Conservation (phyloP, 2,797 vertebrate genomes). For the Trematomus bernacchii region DNA sequence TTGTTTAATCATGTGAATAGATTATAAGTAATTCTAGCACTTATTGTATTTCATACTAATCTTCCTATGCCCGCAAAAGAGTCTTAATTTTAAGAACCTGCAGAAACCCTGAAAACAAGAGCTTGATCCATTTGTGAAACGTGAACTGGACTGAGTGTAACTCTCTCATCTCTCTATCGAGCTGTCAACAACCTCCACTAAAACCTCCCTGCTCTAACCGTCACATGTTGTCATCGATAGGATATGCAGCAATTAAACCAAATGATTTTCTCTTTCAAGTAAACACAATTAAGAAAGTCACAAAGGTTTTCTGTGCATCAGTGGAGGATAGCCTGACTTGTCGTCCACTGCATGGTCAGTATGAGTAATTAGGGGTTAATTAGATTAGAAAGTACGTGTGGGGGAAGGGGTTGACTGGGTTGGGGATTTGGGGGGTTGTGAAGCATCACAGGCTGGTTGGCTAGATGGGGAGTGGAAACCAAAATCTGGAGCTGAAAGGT, state of each 20-base stretch:
- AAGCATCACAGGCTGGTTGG: conserved; percentile 53
- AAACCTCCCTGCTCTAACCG: conserved; percentile 1
- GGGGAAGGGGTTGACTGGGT: conserved; percentile 75
- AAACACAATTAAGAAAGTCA: conserved; percentile 35
- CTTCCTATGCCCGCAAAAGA: too few species aligned
- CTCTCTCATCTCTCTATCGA: not conserved
- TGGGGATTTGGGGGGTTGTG: conserved; percentile 80
- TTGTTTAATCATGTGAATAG: too few species aligned
- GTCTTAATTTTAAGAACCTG: too few species aligned
- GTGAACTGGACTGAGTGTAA: conserved; percentile 21
- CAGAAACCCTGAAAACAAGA: conserved; percentile 16
- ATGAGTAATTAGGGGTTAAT: conserved; percentile 84
- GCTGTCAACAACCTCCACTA: conserved; percentile 25
- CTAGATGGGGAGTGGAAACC: conserved; percentile 45
- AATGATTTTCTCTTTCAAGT: not conserved
- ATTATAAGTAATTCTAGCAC: too few species aligned
- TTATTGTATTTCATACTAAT: too few species aligned
- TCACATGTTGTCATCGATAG: not conserved
- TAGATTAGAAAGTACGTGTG: conserved; percentile 79
- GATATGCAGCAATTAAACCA: not conserved
- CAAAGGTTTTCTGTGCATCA: conserved; percentile 31
- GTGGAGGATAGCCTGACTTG: conserved; percentile 35
- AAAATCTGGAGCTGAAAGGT: conserved; percentile 61
- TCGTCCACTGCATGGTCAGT: conserved; percentile 73
- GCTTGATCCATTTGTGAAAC: conserved; percentile 39